Evolutionary conservation across 2,888 invertebrate genomes (phyloP), one percentile per base, ranked within the genome.

Genomic region (Platerodrilus igneus): DNA sequence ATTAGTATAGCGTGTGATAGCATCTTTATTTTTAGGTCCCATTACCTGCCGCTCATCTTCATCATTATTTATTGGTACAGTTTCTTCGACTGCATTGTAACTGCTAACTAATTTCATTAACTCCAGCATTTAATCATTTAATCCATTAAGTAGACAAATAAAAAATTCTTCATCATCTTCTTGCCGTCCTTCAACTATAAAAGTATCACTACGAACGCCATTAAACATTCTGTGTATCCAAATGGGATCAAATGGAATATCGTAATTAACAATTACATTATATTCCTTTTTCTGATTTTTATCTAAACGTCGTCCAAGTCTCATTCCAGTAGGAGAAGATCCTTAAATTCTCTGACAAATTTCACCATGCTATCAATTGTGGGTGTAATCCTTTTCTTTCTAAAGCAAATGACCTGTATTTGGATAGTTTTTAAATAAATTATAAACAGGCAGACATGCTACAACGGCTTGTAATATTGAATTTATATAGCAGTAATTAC

Each of bases 141-240:
- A 78, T 15, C 89, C 89, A 70, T 95, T 96, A 14, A 97, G 76
- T 46, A 96, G 75, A 64, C 88, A 91, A 4, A 92, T 88, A 2
- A 96, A 76, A 70, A 96, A 95, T 66, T 97, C 96, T 67, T 97
- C 96, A 0, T 96, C 96, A 70, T 97, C 96, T 64, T 96, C 95
- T 67, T 96, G 96, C 11, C 90, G 75, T 0, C 93, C 95, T 65
- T 91, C 90, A 34, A 88, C 83, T 25, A 81, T 75, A 52, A 78
- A 77, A n/a, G 70, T 69, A 48, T 78, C 78, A n/a, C 75, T 76
- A 54, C 83, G 79, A 20, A 85, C 78, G 26, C 85, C 83, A 47
- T 86, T 79, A 58, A 94, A 74, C 70, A 93, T 82, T 48, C 85
- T 83, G 59, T 90, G 86, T 9, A 93, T 86, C 52, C 86, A 84